A percentile compares a stretch with the other conserved stretches of the same genome.
phyloP scores from a whole-genome alignment of 2,888 invertebrate species.

The Caenorhabditis japonica region DNA sequence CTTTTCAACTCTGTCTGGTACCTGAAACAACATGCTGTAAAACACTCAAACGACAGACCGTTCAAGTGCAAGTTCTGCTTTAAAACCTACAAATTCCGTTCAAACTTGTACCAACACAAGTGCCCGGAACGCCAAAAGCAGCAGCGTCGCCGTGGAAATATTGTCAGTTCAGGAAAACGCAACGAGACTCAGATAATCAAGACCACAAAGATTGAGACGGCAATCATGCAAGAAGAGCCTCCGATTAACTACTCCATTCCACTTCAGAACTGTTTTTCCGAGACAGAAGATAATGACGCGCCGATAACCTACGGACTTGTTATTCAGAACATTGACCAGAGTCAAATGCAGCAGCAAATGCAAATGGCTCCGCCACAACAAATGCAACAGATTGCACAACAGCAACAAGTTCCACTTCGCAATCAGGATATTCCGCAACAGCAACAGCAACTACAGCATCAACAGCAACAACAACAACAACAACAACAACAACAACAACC shows the following conservation, averaged over 20 bases:
- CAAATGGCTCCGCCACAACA: conserved; percentile 25
- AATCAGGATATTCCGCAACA: conserved; percentile 14
- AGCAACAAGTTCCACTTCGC: neutral
- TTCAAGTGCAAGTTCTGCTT: conserved; percentile 77
- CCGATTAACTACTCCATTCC: conserved; percentile 21
- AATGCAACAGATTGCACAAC: neutral
- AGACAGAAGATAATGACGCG: conserved; percentile 60
- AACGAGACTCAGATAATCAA: conserved; percentile 56
- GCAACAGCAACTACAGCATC: conserved; percentile 6
- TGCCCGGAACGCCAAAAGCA: conserved; percentile 74
- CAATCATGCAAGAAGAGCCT: conserved; percentile 45
- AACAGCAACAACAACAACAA: conserved; percentile 10
- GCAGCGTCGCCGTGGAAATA: conserved; percentile 48
- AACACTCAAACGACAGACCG: conserved; percentile 77
- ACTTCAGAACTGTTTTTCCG: conserved; percentile 49
- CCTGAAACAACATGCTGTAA: conserved; percentile 76
- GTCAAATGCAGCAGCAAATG: conserved; percentile 47
- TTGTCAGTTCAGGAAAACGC: conserved; percentile 33
- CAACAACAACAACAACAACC: neutral
- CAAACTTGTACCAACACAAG: conserved; percentile 77
- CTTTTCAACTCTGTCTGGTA: conserved; percentile 76
- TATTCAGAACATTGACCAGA: conserved; percentile 55
- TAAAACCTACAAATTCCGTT: conserved; percentile 77
- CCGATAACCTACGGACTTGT: conserved; percentile 62
- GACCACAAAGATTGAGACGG: conserved; percentile 42